Evolutionary conservation across 2,113 vertebrate genomes (phyloP).

Genomic region (Pseudopodoces humilis): DNA sequence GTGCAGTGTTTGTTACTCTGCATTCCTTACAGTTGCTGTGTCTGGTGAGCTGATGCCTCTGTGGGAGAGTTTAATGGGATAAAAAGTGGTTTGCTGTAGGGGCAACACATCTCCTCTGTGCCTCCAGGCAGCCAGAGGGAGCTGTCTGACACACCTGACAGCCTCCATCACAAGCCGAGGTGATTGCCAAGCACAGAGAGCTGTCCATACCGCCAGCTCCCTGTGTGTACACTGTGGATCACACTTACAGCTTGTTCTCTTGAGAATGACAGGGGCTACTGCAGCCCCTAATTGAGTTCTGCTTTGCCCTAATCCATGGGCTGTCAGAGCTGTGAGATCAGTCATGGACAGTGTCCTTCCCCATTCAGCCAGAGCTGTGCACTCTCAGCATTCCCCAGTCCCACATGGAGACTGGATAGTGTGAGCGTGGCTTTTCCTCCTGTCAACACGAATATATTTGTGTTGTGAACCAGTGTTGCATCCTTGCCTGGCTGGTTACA

Average conservation of each 20-base stretch:
- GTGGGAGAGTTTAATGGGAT: background rate
- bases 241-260: accelerated
- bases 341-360: background rate
- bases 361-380: background rate
- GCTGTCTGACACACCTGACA: background rate
- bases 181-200: background rate
- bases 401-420: accelerated
- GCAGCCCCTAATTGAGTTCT: background rate
- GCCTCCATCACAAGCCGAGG: background rate
- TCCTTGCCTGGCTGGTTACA: background rate
- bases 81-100: background rate
- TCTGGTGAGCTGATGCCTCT: background rate
- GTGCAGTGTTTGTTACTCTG: background rate
- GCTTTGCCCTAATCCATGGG: background rate
- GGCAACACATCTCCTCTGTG: background rate
- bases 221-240: background rate
- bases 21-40: background rate
- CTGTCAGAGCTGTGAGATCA: background rate
- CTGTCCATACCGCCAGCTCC: accelerated
- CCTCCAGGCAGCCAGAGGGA: background rate
- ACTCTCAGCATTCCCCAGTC: background rate
- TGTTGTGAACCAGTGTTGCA: background rate
- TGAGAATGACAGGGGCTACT: background rate
- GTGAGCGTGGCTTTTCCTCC: accelerated
- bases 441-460: accelerated